phyloP scores from a whole-genome alignment of 2,113 vertebrate genomes.

The Sula dactylatra region DNA sequence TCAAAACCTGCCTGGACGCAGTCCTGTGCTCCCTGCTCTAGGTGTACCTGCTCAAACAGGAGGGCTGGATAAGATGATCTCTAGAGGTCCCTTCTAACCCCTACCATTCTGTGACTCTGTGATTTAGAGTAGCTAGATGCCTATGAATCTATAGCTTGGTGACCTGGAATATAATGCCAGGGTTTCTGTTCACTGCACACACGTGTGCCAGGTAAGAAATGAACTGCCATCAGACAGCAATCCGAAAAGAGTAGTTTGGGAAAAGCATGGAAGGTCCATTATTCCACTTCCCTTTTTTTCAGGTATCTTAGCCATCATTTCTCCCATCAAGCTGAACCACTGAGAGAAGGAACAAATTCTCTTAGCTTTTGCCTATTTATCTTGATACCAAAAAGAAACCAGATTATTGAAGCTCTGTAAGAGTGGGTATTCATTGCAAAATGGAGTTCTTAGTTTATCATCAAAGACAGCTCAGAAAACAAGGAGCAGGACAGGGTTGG shows the following conservation, averaged over 20 bases:
- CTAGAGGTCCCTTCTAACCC: too few relatives aligned
- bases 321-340: background rate
- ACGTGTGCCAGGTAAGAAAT: background rate
- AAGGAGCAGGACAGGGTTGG: background rate
- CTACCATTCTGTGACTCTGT: too few relatives aligned
- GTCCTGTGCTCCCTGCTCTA: too few relatives aligned
- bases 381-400: background rate
- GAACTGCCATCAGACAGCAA: background rate
- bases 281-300: background rate
- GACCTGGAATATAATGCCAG: background rate
- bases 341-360: background rate
- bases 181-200: background rate
- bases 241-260: background rate
- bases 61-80: too few relatives aligned
- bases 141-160: background rate
- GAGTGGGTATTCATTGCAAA: background rate
- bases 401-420: background rate
- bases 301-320: background rate
- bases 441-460: background rate
- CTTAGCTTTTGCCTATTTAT: background rate
- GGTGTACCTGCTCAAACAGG: too few relatives aligned
- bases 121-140: background rate
- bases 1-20: too few relatives aligned
- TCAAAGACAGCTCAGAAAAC: background rate
- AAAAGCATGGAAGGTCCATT: background rate